Base-by-base conservation (phyloP, 2,888 invertebrate species). In the Cheilosia vulpina region DNA sequence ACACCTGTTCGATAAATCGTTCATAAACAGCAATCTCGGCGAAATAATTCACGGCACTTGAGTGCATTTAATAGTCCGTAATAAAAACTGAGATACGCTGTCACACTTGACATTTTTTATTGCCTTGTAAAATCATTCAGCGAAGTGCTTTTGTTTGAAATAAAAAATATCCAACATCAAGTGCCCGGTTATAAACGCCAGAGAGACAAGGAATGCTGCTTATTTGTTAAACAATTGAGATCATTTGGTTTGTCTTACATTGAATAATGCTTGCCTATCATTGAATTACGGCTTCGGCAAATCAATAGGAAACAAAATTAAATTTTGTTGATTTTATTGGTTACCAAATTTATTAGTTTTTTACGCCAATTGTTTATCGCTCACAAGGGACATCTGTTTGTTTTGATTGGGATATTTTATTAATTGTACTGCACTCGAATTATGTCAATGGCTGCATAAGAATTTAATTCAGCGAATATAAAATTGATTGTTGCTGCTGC, bases 181-280 rank as follows among this genome's bases (percentile, higher is more conserved):
- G 82, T 72, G 60, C 5, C 24, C 50, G 24, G 34, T 52, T 3
- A 41, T 53, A 66, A 63, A 68, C 17, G 41, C 6, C 47, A 50
- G n/a, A 41, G 52, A 11, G 24, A n/a, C 27, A 65, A 17, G 9
- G 4, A 50, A 19, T 41, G 50, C 31, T 47, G 52, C 19, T 19
- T 66, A 47, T 79, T 80, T 80, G 66, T 73, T 60, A 38, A 80
- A 34, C 79, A 80, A 66, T 73, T 60, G 41, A 60, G 34, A 5
- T 38, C 38, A 47, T 66, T 80, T 73, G 60, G 55, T 73, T 53
- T 53, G 52, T 53, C 19, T 47, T 11, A 63, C 45, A 73, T 65
- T 60, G 27, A 66, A 66, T 66, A 73, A 79, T 50, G 43, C 21
- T 13, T 24, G 55, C n/a, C 55, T 50, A 50, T 65, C 72, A 72